Percentiles rank a stretch among this genome's conserved stretches.
Evolutionary conservation across 2,797 vertebrate species (phyloP).

Genomic region (Bothrops alternatus): DNA sequence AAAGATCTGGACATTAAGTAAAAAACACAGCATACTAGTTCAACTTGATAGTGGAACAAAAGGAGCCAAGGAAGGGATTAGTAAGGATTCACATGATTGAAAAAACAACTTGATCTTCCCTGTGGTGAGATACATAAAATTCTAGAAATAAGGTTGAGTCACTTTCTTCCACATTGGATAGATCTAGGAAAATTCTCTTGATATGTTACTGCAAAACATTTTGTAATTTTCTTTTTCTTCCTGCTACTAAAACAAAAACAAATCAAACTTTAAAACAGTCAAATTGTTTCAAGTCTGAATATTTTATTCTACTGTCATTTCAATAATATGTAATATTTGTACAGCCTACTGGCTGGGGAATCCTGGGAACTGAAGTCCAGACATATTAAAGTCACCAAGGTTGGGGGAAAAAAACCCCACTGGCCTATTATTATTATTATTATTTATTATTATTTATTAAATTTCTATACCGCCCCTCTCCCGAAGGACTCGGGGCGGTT

Average conservation of each 20-base stretch:
- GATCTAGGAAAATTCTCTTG: background rate
- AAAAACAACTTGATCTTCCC: slow-evolving; percentile 1
- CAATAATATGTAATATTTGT: background rate
- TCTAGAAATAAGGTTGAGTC: background rate
- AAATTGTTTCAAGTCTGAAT: background rate
- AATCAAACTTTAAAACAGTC: background rate
- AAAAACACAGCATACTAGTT: slow-evolving; percentile 19
- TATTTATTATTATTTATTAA: too few relatives aligned
- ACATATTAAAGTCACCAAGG: background rate
- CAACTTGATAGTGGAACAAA: slow-evolving; percentile 16
- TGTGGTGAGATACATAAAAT: background rate
- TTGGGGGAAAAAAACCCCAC: background rate
- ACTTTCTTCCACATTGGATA: background rate
- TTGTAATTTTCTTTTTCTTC: background rate
- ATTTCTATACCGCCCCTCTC: too few relatives aligned
- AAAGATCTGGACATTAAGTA: slow-evolving; percentile 3
- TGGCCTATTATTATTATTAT: too few relatives aligned
- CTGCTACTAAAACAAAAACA: background rate
- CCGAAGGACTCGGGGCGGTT: too few relatives aligned
- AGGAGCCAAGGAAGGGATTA: slow-evolving; percentile 9
- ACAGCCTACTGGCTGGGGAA: background rate
- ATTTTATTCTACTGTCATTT: background rate
- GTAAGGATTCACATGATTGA: background rate
- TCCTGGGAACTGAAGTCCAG: background rate
- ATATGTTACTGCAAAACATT: background rate